Base-by-base conservation (phyloP, 2,797 vertebrate species). In the Trachurus trachurus region DNA sequence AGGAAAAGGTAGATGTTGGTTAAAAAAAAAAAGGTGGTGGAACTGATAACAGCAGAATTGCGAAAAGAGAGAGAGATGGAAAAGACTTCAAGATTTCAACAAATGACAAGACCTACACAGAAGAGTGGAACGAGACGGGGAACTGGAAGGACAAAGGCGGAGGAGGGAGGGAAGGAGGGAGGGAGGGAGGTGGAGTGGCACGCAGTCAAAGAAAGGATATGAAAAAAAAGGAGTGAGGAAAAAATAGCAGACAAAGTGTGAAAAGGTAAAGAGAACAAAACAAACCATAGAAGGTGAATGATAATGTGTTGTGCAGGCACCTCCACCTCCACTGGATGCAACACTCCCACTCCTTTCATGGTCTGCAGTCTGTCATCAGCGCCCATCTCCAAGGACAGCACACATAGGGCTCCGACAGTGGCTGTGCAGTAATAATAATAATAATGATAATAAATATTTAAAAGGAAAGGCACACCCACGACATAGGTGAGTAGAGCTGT, bases 401-500 rank as follows among this genome's bases (percentile, higher is more conserved):
- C 87, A 66, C 70, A 61, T 84, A 81, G 88, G 90, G 92, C 90
- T 94, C 83, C 83, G 69, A 95, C 90, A 94, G 89, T 83, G 89
- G 82, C 86, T 82, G 71, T 86, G 92, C 92, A 85, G 84, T 94
- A 93, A 34, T 34, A 34, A 34, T 6, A 34, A 34, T 34, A 6
- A 34, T 26, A 26, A 26, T 26, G 26, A 26, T 26, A 26, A 26
- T 26, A 26, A 26, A 26, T 26, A 26, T 26, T 26, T 26, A 34
- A 34, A 34, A 34, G 6, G 95, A 91, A 86, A 40, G 93, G 92
- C 92, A 87, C 68, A 69, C 5, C 31, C 88, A 90, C 71, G 83
- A 93, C 92, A 95, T 92, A 95, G 93, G 93, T 96, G 94, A 96
- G 95, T 92, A 88, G 93, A 96, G 93, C 90, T 92, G 91, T 94